Percentiles rank a stretch among this genome's conserved stretches.
Conservation (phyloP, 2,113 vertebrate genomes). For the Bombycilla garrulus region DNA sequence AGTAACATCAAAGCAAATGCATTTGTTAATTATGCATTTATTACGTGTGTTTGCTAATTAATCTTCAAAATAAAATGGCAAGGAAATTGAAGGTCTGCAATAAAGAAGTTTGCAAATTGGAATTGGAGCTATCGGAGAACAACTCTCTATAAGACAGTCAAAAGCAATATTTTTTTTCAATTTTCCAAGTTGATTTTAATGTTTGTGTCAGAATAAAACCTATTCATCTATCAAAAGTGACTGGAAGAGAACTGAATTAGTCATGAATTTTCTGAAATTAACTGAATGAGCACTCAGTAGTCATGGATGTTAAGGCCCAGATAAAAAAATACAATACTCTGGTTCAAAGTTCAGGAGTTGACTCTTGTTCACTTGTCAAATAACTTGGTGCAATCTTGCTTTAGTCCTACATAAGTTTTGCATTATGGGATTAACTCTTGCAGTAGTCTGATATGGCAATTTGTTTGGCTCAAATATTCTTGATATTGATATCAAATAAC, state of each 20-base stretch:
- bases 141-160: background rate
- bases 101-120: background rate
- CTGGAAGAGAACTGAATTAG: background rate
- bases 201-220: background rate
- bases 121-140: background rate
- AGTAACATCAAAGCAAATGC: background rate
- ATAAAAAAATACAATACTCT: background rate
- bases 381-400: background rate
- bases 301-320: background rate
- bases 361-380: background rate
- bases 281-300: background rate
- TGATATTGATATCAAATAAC: background rate
- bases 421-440: background rate
- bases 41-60: background rate
- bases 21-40: slow-evolving; percentile 2
- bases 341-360: background rate
- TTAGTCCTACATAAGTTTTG: background rate
- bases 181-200: background rate
- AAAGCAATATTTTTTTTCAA: background rate
- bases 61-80: background rate
- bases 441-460: background rate
- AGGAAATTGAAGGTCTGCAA: background rate
- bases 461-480: background rate
- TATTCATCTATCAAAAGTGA: background rate
- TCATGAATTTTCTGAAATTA: slow-evolving; percentile 11